Evolutionary conservation across 2,113 vertebrate genomes (phyloP), one percentile per base, ranked within the genome.

Genomic region (Vimba vimba): DNA sequence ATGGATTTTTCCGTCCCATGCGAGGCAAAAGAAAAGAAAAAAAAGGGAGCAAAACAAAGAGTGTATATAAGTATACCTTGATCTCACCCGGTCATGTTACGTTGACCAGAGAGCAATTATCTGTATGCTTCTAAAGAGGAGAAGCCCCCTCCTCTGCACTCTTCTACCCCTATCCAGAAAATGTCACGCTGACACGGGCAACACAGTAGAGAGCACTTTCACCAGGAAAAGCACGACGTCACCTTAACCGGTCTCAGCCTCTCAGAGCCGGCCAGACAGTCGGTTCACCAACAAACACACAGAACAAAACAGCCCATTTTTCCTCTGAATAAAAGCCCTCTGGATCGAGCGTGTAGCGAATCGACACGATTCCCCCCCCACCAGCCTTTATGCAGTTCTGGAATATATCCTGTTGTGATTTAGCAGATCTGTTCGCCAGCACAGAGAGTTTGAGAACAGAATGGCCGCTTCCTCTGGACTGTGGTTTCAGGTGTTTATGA

Each of bases 31-130:
- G 25, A 82, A 78, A 33, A 27, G 7, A 1, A 43, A 19, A 68
- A 59, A 50, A 3, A 66, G 1, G n/a, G 10, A 50, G n/a, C 36
- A 66, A 68, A 81, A 27, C 12, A 81, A 62, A 62, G 12, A 62
- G 71, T 69, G 19, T 39, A 43, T 81, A 83, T 79, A 27, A 66
- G 45, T 85, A 50, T 69, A 75, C 86, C 69, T 90, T 91, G 25
- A 21, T 52, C 79, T 64, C n/a, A 50, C 89, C 91, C 87, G 76
- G 89, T 92, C 90, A 89, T 93, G 94, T 96, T 94, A 93, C 39
- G 88, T 89, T 95, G 95, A 97, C 95, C 93, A 89, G 91, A 92
- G 93, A 94, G 93, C 91, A 94, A 94, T 95, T 94, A 94, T 93
- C 88, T 68, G 87, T 90, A 84, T 91, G 91, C 92, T 93, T 90